phyloP scores from a whole-genome alignment of 2,113 vertebrate genomes.

The Corvus moneduloides region DNA sequence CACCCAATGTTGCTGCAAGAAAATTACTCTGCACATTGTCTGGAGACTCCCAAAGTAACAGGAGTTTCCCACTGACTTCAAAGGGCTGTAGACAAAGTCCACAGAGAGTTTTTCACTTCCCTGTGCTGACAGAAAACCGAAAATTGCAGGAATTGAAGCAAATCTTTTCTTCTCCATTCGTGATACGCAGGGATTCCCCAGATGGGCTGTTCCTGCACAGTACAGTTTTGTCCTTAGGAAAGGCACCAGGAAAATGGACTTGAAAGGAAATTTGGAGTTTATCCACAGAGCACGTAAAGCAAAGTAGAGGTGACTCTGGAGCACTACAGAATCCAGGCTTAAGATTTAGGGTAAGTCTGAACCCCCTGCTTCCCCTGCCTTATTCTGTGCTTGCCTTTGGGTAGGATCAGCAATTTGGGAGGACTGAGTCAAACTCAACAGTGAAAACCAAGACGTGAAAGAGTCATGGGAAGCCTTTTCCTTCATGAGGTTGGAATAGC shows the following conservation, averaged over 20 bases:
- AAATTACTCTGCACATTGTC: neutral
- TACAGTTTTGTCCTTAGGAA: neutral
- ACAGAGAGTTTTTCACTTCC: neutral
- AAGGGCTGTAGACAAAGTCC: conserved; percentile 1
- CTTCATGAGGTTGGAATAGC: neutral
- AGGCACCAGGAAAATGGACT: neutral
- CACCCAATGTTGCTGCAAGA: neutral
- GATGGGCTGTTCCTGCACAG: neutral
- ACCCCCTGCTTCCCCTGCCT: neutral
- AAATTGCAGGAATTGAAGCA: neutral
- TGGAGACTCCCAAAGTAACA: neutral
- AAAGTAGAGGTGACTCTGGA: neutral
- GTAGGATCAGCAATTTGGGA: neutral
- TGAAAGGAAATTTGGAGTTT: neutral
- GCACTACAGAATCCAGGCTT: neutral
- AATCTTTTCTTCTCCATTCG: neutral
- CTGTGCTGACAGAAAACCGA: neutral
- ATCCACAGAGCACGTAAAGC: neutral
- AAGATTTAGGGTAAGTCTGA: neutral
- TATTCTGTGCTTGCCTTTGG: neutral
- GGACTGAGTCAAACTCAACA: neutral
- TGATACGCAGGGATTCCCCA: neutral
- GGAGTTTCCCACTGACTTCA: conserved; percentile 29
- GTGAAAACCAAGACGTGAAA: neutral
- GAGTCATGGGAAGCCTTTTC: neutral